Percentiles rank a stretch among this genome's conserved stretches.
These are phyloP conservation scores for Heliothis subflexa DNA, from an alignment of 1,140 invertebrate species.

Conservation along the genomic window DNA sequence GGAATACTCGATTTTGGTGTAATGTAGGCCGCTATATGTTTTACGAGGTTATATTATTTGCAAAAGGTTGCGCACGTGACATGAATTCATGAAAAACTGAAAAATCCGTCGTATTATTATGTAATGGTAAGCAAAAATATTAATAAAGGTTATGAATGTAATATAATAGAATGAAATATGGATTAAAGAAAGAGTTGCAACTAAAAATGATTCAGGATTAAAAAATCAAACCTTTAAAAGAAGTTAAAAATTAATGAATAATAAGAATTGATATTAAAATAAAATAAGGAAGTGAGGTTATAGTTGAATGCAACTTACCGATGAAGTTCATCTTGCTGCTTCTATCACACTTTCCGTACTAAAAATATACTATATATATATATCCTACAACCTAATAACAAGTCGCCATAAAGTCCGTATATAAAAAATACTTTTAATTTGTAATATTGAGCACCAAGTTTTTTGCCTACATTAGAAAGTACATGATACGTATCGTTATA, in stretches of 20 bases:
- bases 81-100: background rate
- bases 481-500: constrained; percentile 83
- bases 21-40: background rate
- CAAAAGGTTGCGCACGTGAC: background rate
- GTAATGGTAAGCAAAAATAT: background rate
- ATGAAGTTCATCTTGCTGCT: constrained; percentile 78
- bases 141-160: background rate
- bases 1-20: too few relatives aligned
- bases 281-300: background rate
- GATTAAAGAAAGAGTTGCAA: too few relatives aligned
- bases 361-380: constrained; percentile 65
- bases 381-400: constrained; percentile 68
- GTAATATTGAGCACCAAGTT: constrained; percentile 80
- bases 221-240: too few relatives aligned
- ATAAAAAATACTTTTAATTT: constrained; percentile 77
- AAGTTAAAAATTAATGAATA: constrained; percentile 35
- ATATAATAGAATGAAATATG: background rate
- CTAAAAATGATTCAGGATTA: background rate
- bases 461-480: constrained; percentile 73
- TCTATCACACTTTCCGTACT: constrained; percentile 61
- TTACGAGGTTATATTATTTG: too few relatives aligned
- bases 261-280: constrained; percentile 42
- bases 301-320: constrained; percentile 67
- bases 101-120: background rate
- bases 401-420: constrained; percentile 70